A percentile compares a stretch with the other conserved stretches of the same genome.
Evolutionary conservation across 2,113 vertebrate species (phyloP).

Genomic region (Mustelus asterias): DNA sequence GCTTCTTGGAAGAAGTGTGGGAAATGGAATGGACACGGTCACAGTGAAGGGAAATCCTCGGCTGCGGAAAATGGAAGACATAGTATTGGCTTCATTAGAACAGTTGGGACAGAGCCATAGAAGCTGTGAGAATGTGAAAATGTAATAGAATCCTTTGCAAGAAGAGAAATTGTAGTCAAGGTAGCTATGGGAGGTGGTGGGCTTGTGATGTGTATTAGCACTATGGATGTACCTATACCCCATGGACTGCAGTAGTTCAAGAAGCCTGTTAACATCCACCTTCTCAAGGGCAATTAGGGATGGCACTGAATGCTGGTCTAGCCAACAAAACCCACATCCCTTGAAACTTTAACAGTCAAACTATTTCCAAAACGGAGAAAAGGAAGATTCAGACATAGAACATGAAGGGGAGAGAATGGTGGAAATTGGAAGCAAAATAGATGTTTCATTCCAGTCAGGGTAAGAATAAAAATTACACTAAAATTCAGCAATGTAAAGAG

Average conservation of each 20-base stretch:
- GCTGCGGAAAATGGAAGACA: not conserved
- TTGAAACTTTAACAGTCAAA: too few relatives aligned
- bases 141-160: not conserved
- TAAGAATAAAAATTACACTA: not conserved
- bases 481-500: not conserved
- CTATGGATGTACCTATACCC: too few relatives aligned
- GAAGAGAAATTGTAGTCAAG: not conserved
- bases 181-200: not conserved
- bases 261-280: too few relatives aligned
- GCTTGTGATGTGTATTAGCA: not conserved
- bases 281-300: too few relatives aligned
- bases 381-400: not conserved
- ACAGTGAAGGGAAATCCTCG: not conserved
- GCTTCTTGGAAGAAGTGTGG: not conserved
- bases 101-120: not conserved
- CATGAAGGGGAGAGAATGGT: not conserved
- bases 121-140: not conserved
- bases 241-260: too few relatives aligned
- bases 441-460: not conserved
- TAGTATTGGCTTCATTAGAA: not conserved
- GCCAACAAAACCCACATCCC: too few relatives aligned
- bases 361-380: not conserved
- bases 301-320: too few relatives aligned
- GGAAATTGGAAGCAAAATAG: not conserved
- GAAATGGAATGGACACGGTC: not conserved